phyloP scores from a whole-genome alignment of 2,888 invertebrate species.

The Odontocolon sp. region DNA sequence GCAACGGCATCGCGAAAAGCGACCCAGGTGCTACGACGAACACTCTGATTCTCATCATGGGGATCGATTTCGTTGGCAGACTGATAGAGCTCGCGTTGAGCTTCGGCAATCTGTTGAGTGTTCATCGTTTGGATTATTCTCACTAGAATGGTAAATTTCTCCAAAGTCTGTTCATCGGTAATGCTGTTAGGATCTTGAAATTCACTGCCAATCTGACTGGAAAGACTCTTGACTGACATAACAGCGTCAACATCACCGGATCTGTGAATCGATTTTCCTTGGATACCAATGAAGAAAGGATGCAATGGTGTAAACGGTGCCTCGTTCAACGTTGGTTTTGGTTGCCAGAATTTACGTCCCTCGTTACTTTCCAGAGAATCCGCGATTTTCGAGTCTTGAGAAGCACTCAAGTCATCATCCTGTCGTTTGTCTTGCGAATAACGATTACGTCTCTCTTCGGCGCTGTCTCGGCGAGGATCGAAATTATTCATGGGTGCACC shows the following conservation, averaged over 20 bases:
- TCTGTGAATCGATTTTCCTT: slow-evolving; percentile 80
- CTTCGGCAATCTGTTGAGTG: slow-evolving; percentile 83
- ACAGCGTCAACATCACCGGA: slow-evolving; percentile 71
- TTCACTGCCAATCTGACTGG: slow-evolving; percentile 84
- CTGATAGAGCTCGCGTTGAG: slow-evolving; percentile 82
- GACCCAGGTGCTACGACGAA: slow-evolving; percentile 83
- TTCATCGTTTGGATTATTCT: slow-evolving; percentile 85
- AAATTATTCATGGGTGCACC: slow-evolving; percentile 2
- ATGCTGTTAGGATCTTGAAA: slow-evolving; percentile 84
- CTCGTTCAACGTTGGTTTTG: slow-evolving; percentile 75
- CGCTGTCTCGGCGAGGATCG: slow-evolving; percentile 50
- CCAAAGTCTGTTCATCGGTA: slow-evolving; percentile 83
- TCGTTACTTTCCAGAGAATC: slow-evolving; percentile 73
- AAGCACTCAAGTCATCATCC: slow-evolving; percentile 22
- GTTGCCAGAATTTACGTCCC: slow-evolving; percentile 68
- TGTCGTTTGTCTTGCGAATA: slow-evolving; percentile 5
- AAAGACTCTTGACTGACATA: slow-evolving; percentile 75
- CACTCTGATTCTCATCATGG: slow-evolving; percentile 71
- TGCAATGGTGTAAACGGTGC: slow-evolving; percentile 81
- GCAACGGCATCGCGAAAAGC: slow-evolving; percentile 86
- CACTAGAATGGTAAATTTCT: slow-evolving; percentile 85
- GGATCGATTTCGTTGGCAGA: slow-evolving; percentile 77
- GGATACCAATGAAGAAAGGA: slow-evolving; percentile 81
- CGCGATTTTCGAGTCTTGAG: slow-evolving; percentile 47
- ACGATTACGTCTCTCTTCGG: background rate